Percentiles rank a stretch among this genome's conserved stretches.
These are phyloP conservation scores for Lagopus leucura DNA, from an alignment of 2,113 vertebrate genomes.

Conservation along the genomic window DNA sequence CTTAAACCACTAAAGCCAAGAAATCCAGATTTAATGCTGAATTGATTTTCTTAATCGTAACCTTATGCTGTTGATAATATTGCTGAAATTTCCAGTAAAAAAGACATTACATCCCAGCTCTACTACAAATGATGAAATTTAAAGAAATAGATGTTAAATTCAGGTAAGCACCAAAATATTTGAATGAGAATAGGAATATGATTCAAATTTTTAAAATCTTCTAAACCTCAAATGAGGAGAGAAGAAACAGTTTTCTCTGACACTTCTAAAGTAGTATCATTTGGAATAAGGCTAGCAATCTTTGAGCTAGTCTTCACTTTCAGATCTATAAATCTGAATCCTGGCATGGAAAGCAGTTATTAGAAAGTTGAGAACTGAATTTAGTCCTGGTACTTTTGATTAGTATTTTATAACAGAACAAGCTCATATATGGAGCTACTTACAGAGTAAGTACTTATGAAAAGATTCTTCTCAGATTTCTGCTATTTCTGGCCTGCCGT, in stretches of 20 bases:
- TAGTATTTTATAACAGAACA: not conserved
- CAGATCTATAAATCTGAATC: not conserved
- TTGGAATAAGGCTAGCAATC: not conserved
- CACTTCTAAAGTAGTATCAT: not conserved
- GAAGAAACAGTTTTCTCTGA: not conserved
- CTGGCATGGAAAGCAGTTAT: not conserved
- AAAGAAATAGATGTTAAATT: not conserved
- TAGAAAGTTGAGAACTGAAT: not conserved
- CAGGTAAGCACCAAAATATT: not conserved
- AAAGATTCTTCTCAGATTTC: constrained; percentile 24
- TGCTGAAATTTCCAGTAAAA: not conserved
- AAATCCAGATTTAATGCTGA: constrained; percentile 21
- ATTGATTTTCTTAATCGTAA: constrained; percentile 14
- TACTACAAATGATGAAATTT: not conserved
- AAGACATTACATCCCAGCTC: not conserved
- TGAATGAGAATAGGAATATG: not conserved
- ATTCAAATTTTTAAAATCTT: not conserved
- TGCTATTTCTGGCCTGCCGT: constrained; percentile 8
- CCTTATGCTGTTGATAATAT: not conserved
- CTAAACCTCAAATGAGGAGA: not conserved
- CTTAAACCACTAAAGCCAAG: not conserved
- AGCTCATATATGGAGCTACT: not conserved
- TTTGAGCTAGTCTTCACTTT: not conserved
- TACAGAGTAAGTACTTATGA: not conserved
- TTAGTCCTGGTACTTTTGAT: not conserved